Percentiles rank a stretch among this genome's conserved stretches.
Evolutionary conservation across 2,113 vertebrate genomes (phyloP).

Genomic region (Carlito syrichta): DNA sequence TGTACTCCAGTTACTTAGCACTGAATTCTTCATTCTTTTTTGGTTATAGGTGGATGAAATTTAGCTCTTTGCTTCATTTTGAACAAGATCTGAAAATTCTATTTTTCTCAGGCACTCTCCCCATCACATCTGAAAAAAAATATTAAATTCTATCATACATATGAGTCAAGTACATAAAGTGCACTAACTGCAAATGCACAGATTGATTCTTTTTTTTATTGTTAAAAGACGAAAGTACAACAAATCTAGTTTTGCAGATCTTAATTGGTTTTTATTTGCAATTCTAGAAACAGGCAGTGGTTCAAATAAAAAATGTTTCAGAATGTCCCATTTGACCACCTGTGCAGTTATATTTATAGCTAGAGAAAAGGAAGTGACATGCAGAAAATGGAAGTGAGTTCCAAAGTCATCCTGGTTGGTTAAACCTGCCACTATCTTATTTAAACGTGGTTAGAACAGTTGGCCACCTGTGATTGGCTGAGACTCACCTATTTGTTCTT

Average conservation of each 20-base stretch:
- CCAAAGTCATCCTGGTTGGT: background rate
- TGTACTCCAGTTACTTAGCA: background rate
- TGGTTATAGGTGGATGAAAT: background rate
- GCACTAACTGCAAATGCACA: background rate
- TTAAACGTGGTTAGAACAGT: background rate
- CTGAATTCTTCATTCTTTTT: background rate
- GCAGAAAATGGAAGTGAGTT: background rate
- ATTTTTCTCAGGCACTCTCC: background rate
- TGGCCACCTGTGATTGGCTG: background rate
- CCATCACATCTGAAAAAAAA: background rate
- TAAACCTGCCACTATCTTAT: background rate
- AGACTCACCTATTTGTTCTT: background rate
- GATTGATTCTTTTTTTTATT: background rate
- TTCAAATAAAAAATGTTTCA: background rate
- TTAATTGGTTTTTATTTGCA: background rate
- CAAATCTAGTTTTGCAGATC: background rate
- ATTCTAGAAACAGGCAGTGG: background rate
- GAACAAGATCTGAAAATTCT: background rate
- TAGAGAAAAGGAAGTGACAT: background rate
- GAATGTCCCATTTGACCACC: background rate
- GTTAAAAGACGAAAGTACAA: background rate
- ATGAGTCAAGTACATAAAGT: background rate
- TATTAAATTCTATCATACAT: background rate
- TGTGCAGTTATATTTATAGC: background rate
- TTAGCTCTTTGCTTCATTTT: background rate